These are phyloP conservation scores for Nephrotoma guestfalica DNA, from an alignment of 2,888 invertebrate species.

Conservation along the genomic window DNA sequence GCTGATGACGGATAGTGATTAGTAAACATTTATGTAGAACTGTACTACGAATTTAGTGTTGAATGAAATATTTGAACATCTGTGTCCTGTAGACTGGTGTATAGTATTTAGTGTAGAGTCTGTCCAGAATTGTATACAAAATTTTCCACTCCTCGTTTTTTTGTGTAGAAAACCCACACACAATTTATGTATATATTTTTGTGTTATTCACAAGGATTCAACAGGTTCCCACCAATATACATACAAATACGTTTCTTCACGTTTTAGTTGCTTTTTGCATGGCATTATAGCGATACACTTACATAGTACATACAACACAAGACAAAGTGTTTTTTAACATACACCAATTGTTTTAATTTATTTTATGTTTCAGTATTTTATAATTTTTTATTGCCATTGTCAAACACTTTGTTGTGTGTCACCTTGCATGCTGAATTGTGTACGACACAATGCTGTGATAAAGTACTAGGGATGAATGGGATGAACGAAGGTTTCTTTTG, in stretches of 20 bases:
- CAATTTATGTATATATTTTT: background rate
- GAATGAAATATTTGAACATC: background rate
- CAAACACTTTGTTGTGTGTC: background rate
- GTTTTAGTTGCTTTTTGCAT: background rate
- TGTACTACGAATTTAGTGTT: background rate
- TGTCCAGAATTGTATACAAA: no score
- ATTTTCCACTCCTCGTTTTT: background rate
- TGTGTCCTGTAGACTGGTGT: background rate
- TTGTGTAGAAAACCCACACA: background rate
- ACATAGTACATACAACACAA: background rate
- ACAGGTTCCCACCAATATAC: background rate
- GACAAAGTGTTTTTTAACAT: background rate
- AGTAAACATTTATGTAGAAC: background rate
- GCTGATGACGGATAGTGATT: background rate
- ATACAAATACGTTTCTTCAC: background rate
- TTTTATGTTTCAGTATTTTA: background rate
- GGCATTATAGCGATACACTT: background rate
- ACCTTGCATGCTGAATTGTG: background rate
- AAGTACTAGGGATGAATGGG: background rate
- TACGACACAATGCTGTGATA: background rate
- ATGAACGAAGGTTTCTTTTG: background rate
- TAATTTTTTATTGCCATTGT: background rate
- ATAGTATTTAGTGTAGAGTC: no score
- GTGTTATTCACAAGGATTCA: background rate
- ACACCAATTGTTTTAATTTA: background rate